Conservation (phyloP, 2,888 invertebrate genomes). For the Drosophila pullipes region DNA sequence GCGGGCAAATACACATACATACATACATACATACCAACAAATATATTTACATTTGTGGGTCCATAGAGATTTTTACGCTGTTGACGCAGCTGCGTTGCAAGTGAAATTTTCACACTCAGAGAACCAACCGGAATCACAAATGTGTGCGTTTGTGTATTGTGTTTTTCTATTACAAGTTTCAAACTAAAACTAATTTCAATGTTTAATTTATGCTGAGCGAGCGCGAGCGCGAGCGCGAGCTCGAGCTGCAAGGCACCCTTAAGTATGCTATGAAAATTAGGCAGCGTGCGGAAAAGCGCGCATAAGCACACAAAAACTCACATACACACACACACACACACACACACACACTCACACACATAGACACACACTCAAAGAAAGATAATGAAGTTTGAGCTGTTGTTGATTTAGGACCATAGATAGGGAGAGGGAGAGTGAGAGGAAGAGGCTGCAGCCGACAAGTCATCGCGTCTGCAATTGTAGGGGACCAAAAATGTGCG, state of each 20-base stretch:
- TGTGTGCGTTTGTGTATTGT: slow-evolving; percentile 12
- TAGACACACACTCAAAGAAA: background rate
- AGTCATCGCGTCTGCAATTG: slow-evolving; percentile 6
- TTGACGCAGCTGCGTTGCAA: slow-evolving; percentile 60
- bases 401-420: slow-evolving; percentile 10
- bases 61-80: slow-evolving; percentile 22
- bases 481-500: background rate
- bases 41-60: slow-evolving; percentile 6
- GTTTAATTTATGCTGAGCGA: slow-evolving; percentile 47
- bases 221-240: slow-evolving; percentile 1
- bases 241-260: slow-evolving; percentile 6
- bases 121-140: slow-evolving; percentile 2
- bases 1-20: background rate
- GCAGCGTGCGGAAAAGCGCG: slow-evolving; percentile 12
- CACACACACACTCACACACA: background rate
- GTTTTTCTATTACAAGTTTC: slow-evolving; percentile 42
- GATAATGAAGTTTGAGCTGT: slow-evolving; percentile 17
- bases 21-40: background rate
- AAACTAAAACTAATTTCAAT: slow-evolving; percentile 58
- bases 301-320: background rate
- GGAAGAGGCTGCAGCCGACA: background rate
- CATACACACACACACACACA: background rate
- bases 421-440: too few relatives aligned
- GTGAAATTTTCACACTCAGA: slow-evolving; percentile 48
- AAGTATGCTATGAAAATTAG: slow-evolving; percentile 22